phyloP scores from a whole-genome alignment of 2,888 invertebrate species.

The Liposcelis brunnea region DNA sequence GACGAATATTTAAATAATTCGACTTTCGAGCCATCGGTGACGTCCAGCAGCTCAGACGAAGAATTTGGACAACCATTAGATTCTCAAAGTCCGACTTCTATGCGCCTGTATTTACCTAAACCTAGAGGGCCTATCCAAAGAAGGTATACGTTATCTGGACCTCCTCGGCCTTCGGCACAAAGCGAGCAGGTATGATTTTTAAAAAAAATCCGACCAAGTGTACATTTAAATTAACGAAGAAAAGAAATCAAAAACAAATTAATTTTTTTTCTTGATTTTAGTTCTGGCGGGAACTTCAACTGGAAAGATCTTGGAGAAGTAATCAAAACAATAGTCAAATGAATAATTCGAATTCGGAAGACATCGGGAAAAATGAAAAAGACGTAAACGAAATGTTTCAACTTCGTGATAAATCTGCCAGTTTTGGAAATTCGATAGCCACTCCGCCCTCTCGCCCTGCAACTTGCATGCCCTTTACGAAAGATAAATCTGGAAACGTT shows the following conservation, averaged over 20 bases:
- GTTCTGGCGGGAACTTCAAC: constrained; percentile 57
- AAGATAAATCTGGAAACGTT: too few relatives aligned
- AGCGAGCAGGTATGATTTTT: constrained; percentile 52
- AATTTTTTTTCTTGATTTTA: constrained; percentile 23
- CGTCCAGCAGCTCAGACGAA: constrained; percentile 21
- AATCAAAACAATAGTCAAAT: constrained; percentile 10
- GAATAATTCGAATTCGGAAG: too few relatives aligned
- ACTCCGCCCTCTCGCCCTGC: constrained; percentile 44
- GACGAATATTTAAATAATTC: constrained; percentile 19
- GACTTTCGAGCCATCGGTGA: constrained; percentile 25
- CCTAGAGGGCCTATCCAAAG: constrained; percentile 60
- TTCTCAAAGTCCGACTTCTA: constrained; percentile 20
- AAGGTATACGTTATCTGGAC: constrained; percentile 52
- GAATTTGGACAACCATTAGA: constrained; percentile 18
- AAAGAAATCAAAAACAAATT: too few relatives aligned
- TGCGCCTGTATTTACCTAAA: constrained; percentile 53
- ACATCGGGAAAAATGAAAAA: constrained; percentile 17
- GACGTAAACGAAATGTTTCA: constrained; percentile 36
- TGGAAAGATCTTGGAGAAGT: constrained; percentile 28
- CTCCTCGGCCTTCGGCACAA: constrained; percentile 38
- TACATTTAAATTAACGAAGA: background rate
- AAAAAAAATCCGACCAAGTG: background rate
- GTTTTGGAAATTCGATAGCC: constrained; percentile 58
- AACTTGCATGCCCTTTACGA: constrained; percentile 33
- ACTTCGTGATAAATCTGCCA: constrained; percentile 56